Base-by-base conservation (phyloP, 2,888 invertebrate genomes). In the Candidula unifasciata region DNA sequence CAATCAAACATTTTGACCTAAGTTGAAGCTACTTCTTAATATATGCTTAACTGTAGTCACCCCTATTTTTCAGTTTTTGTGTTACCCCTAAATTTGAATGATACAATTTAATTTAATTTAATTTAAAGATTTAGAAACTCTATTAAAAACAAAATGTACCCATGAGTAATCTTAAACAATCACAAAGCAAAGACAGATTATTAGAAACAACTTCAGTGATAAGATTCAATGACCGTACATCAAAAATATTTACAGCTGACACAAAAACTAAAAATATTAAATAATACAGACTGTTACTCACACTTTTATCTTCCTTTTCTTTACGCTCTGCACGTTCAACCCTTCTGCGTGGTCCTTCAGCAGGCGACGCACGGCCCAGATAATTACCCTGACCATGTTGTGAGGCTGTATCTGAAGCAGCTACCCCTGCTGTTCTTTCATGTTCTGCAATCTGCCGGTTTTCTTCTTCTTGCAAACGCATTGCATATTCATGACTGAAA, bases 391-490 rank as follows among this genome's bases (percentile, higher is more conserved):
- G 69, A 86, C 37, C 80, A 78, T 83, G 77, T 68, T 64, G 57
- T 64, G 86, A 57, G 82, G 69, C 54, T 85, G 30, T 60, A 33
- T 74, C 74, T 71, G 86, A 64, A 52, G 76, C 71, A 83, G 86
- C 37, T 81, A 84, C 54, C 76, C 64, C 82, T 73, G 81, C n/a
- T 86, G 88, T 68, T 82, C 57, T 35, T 37, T 81, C 80, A 44
- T 87, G 84, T 30, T 86, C 83, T 6, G 83, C 33, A 10, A 87
- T 88, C 35, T 90, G 89, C n/a, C 91, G 85, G 83, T 94, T 89
- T 87, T 94, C 94, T 87, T 94, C 94, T 84, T 94, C 94, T 87
- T 94, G 94, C 8, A 95, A 90, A 69, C 91, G 89, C 87, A 92
- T 90, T 27, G 95, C 94, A 80, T 94, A 88, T 87, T 94, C 94